A percentile compares a stretch with the other conserved stretches of the same genome.
Evolutionary conservation across 2,797 vertebrate genomes (phyloP).

Genomic region (Helostoma temminkii): DNA sequence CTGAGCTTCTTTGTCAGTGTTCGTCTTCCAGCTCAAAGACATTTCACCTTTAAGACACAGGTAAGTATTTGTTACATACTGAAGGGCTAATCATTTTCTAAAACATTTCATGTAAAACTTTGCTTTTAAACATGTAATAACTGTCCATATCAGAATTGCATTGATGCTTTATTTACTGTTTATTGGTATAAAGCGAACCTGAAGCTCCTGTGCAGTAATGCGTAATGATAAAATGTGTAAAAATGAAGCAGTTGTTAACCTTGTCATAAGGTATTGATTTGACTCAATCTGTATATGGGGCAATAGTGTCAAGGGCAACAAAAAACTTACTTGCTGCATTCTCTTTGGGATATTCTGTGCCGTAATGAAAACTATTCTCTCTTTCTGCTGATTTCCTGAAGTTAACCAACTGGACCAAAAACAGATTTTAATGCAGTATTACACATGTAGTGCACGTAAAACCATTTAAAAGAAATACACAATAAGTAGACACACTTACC

Average conservation of each 20-base stretch:
- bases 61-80: slow-evolving; percentile 5
- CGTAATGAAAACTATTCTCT: slow-evolving; percentile 63
- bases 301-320: neutral
- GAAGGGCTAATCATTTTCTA: neutral
- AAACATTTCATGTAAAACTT: neutral
- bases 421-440: slow-evolving; percentile 8
- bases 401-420: slow-evolving; percentile 71
- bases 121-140: neutral
- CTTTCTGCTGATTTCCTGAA: slow-evolving; percentile 62
- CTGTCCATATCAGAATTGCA: neutral
- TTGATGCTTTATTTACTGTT: neutral
- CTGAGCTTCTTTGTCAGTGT: slow-evolving; percentile 33
- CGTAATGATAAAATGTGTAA: neutral
- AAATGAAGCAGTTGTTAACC: neutral
- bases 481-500: slow-evolving; percentile 53
- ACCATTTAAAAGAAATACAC: neutral
- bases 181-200: neutral
- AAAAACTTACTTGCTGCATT: slow-evolving; percentile 66
- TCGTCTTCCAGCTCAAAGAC: slow-evolving; percentile 43
- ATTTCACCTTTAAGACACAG: slow-evolving; percentile 60
- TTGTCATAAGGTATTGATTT: neutral
- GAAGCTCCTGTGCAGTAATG: neutral
- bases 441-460: neutral
- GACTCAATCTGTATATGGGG: neutral
- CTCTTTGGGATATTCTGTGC: slow-evolving; percentile 60